These are phyloP conservation scores for Acronicta leporina DNA, from an alignment of 2,888 invertebrate species.

Conservation along the genomic window DNA sequence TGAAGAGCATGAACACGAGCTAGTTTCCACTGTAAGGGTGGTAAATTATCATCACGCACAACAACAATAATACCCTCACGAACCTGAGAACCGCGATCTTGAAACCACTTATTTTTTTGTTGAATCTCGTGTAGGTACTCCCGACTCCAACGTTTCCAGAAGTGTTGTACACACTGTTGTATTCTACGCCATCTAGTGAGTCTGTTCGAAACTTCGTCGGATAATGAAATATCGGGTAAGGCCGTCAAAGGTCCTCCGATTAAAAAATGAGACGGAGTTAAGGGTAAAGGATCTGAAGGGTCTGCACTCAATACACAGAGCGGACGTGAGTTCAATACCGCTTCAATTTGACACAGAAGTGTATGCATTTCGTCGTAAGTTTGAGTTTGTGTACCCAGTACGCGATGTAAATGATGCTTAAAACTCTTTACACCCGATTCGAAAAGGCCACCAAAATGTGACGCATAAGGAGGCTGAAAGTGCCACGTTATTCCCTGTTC, in stretches of 20 bases:
- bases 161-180: conserved; percentile 44
- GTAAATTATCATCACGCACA: conserved; percentile 2
- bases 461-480: too few species aligned
- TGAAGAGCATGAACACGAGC: neutral
- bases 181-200: conserved; percentile 5
- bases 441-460: too few species aligned
- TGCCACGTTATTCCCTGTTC: too few species aligned
- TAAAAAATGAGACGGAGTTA: conserved; percentile 16
- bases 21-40: conserved; percentile 2
- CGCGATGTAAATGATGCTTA: too few species aligned
- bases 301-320: conserved; percentile 19
- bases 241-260: conserved; percentile 28
- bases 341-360: too few species aligned
- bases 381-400: too few species aligned
- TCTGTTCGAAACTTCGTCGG: conserved; percentile 22
- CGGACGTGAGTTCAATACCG: conserved; percentile 3
- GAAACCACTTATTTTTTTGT: conserved; percentile 54
- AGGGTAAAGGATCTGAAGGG: conserved; percentile 5
- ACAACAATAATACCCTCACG: neutral
- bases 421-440: too few species aligned
- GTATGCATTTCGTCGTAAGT: too few species aligned
- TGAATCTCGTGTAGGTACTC: conserved; percentile 53
- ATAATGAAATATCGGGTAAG: neutral
- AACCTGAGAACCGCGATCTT: too few species aligned
- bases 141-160: conserved; percentile 41